A percentile compares a stretch with the other conserved stretches of the same genome.
Evolutionary conservation across 2,797 vertebrate genomes (phyloP).

Genomic region (Chloroceryle inda): DNA sequence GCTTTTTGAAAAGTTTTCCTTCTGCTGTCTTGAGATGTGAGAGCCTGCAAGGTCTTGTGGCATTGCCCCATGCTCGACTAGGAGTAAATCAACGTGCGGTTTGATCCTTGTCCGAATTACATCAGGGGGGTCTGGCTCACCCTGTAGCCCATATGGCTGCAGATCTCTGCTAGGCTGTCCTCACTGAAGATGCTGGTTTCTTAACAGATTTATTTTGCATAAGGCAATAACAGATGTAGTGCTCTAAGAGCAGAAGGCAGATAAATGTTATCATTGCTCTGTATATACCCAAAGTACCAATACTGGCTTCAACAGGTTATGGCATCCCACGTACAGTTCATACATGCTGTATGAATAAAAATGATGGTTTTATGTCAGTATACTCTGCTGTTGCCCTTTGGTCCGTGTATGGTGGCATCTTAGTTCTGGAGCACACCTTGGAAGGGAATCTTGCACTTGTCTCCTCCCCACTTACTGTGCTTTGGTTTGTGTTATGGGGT

Average conservation of each 20-base stretch:
- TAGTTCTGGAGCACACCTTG: background rate
- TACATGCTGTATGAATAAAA: background rate
- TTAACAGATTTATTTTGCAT: background rate
- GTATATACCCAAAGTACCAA: rapidly evolving
- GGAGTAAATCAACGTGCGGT: background rate
- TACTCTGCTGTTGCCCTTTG: background rate
- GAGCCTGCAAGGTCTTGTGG: background rate
- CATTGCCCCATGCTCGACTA: rapidly evolving
- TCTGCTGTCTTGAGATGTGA: background rate
- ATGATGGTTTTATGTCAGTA: rapidly evolving
- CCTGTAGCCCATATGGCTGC: background rate
- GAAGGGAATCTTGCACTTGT: rapidly evolving
- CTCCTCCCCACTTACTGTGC: background rate
- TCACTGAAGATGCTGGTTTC: background rate
- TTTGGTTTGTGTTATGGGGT: rapidly evolving
- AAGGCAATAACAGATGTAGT: background rate
- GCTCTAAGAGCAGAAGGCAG: background rate
- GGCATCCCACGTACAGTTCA: background rate
- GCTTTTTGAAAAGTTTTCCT: background rate
- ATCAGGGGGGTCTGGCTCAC: background rate
- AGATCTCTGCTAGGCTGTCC: background rate
- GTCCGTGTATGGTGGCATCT: rapidly evolving
- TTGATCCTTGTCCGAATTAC: background rate
- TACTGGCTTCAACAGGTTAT: background rate
- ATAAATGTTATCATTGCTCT: rapidly evolving